Evolutionary conservation across 1,140 invertebrate species (phyloP), one percentile per base, ranked within the genome.

Genomic region (Druon quercuslanigerum): DNA sequence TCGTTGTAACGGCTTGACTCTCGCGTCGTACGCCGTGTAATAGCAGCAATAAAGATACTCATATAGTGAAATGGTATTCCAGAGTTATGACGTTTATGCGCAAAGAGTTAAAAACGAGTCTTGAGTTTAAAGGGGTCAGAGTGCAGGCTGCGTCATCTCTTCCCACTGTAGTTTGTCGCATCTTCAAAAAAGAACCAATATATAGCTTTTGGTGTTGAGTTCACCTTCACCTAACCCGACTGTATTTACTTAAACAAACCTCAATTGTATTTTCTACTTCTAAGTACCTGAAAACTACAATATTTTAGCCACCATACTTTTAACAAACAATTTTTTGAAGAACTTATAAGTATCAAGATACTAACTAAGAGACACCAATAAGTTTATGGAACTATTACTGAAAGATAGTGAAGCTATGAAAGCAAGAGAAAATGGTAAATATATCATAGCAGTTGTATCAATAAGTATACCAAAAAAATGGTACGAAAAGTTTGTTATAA

Each of bases 31-130:
- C 12, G 25, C 14, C 60, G 20, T 50, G 50, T 60, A 74, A 56
- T 66, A 50, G 54, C 56, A 50, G 73, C 73, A 54, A 50, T 74
- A 74, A 74, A 74, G 46, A 74, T 60, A 60, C 73, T 74, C 54
- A 46, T 25, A 66, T 74, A 46, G 33, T 56, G 52, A 56, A 74
- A 74, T 74, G 40, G 46, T 56, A 57, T 74, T 50, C 14, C 16
- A 60, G 52, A 74, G 73, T 74, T 74, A 60, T 54, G 73, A 17
- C 52, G 52, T 60, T 74, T 74, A 74, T 56, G 50, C 33, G 13
- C 19, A 50, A 71, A 71, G 46, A 71, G 66, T 16, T 46, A 46
- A n/a, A 19, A 40, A 70, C 16, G 52, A 70, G 25, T 46, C 60
- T 25, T 71, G 46, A 46, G 66, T 71, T 46, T 71, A 50, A 71